Base-by-base conservation (phyloP, 1,140 invertebrate genomes). In the Parasteatoda tepidariorum region DNA sequence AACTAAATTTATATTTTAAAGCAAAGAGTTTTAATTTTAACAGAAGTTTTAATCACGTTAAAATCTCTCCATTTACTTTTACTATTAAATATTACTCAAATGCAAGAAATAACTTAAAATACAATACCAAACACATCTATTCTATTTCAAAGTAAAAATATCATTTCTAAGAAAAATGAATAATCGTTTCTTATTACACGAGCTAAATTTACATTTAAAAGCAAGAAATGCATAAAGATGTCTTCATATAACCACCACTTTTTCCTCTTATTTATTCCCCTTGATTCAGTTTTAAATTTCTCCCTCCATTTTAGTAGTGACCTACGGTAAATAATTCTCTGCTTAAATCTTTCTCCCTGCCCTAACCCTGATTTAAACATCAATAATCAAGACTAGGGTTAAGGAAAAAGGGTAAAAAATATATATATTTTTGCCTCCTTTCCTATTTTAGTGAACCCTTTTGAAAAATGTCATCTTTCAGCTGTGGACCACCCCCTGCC, bases 391-490 rank as follows among this genome's bases (percentile, higher is more conserved):
- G 13, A 28, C 22, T 18, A 61, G 57, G 24, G 28, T 61, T 61
- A 61, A 61, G 22, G 2, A 22, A 18, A 48, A 66, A 31, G 30
- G 11, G 34, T 22, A 24, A 66, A 33, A 33, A 66, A 31, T 66
- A 31, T 11, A 26, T 61, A 31, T 31, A 66, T 66, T 66, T 66
- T 66, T 31, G 62, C 30, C 18, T 33, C 15, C n/a, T n/a, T n/a
- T n/a, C n/a, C n/a, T 31, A 31, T 31, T n/a, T 62, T 66, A 11
- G 15, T 31, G 30, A n/a, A 66, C 31, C 31, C 62, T 28, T 33
- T 66, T 66, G 62, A 66, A 66, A 64, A 66, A 66, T 66, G 62
- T 66, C 62, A 7, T 66, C 22, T 64, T 61, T 24, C 62, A 48
- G 41, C 41, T 18, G 9, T 18, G 7, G 9, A 7, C 41, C 41